Evolutionary conservation across 2,797 vertebrate genomes (phyloP).

Genomic region (Anomalospiza imberbis): DNA sequence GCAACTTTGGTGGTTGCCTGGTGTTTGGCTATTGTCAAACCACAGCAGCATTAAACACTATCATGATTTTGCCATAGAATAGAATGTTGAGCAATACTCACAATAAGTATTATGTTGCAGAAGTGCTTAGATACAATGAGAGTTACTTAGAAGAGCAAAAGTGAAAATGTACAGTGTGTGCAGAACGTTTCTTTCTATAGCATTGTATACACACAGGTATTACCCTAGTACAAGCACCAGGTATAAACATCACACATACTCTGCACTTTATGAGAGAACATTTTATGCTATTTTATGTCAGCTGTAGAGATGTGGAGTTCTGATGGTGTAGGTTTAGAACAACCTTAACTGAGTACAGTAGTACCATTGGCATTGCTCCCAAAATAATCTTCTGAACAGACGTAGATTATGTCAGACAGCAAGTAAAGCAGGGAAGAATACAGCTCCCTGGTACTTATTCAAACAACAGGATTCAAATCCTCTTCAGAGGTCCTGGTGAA

Average conservation of each 20-base stretch:
- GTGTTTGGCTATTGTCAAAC: background rate
- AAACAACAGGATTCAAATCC: background rate
- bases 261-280: background rate
- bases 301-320: background rate
- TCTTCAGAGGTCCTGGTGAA: background rate
- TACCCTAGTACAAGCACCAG: background rate
- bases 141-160: background rate
- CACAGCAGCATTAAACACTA: background rate
- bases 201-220: background rate
- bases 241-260: background rate
- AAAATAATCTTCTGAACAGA: background rate
- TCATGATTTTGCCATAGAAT: background rate
- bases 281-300: background rate
- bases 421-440: background rate
- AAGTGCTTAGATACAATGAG: background rate
- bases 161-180: background rate
- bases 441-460: background rate
- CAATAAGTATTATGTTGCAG: background rate
- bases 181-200: background rate
- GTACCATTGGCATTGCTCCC: background rate
- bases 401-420: background rate
- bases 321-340: background rate
- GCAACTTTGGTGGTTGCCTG: fast-evolving
- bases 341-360: background rate
- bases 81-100: background rate